Conservation (phyloP, 2,113 vertebrate genomes). For the Esox niger region DNA sequence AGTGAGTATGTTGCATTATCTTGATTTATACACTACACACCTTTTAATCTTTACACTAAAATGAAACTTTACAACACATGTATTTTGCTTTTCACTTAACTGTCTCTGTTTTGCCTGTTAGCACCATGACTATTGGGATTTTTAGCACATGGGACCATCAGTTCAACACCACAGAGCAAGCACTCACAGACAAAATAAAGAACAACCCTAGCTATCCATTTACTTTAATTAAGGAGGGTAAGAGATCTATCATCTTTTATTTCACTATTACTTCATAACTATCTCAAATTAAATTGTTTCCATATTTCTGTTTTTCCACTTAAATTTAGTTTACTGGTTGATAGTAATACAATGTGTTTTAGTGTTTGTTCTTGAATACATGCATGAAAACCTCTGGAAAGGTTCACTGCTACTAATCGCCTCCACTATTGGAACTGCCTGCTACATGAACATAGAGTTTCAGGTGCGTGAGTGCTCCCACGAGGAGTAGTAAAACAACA, state of each 20-base stretch:
- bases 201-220: conserved; percentile 13
- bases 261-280: background rate
- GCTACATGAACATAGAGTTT: background rate
- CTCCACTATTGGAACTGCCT: conserved; percentile 8
- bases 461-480: background rate
- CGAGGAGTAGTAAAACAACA: background rate
- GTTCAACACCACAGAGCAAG: background rate
- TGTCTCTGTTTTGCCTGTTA: background rate
- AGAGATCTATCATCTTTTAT: background rate
- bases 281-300: background rate
- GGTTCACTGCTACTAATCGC: conserved; percentile 11
- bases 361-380: conserved; percentile 19
- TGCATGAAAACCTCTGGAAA: conserved; percentile 10
- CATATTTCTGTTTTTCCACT: background rate
- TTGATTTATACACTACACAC: background rate
- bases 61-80: background rate
- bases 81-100: background rate
- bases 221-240: background rate
- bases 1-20: background rate
- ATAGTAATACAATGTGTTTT: background rate
- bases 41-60: background rate
- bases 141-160: conserved; percentile 10
- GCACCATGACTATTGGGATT: conserved; percentile 11
- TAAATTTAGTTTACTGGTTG: background rate
- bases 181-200: background rate